Conservation (phyloP, 2,113 vertebrate species). For the Pterophyllum scalare region DNA sequence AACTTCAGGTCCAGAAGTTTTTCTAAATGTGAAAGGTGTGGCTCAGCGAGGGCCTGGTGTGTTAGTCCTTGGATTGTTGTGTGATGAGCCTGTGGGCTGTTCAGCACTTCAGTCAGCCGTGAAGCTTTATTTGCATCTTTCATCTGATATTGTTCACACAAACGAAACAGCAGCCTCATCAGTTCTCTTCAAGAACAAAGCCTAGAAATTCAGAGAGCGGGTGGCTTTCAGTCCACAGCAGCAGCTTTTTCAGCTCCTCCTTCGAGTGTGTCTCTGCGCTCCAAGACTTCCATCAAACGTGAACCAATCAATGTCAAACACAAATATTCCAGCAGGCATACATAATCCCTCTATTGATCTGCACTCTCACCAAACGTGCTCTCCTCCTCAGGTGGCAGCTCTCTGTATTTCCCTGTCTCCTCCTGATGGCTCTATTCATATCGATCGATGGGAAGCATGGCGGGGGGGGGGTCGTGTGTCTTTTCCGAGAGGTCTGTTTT, state of each 20-base stretch:
- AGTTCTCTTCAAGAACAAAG: background rate
- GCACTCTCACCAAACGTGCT: background rate
- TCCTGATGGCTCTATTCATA: background rate
- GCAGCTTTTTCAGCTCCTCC: background rate
- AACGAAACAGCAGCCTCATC: background rate
- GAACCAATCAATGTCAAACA: conserved; percentile 26
- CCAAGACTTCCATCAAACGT: conserved; percentile 11
- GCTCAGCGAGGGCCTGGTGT: too few species aligned
- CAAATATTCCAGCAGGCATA: conserved; percentile 26
- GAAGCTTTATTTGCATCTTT: background rate
- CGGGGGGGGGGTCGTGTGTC: background rate
- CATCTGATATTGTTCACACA: background rate
- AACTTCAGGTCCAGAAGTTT: too few species aligned
- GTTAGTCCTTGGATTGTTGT: too few species aligned
- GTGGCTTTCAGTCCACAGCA: background rate
- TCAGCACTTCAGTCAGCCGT: too few species aligned
- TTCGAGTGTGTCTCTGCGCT: background rate
- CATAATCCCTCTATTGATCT: conserved; percentile 25
- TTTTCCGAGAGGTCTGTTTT: background rate
- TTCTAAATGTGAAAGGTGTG: too few species aligned
- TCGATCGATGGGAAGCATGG: background rate
- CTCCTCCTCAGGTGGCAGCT: conserved; percentile 5
- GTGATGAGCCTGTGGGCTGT: too few species aligned
- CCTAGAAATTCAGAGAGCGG: background rate
- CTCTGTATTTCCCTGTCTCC: conserved; percentile 5